These are phyloP conservation scores for Atlantisia rogersi DNA, from an alignment of 2,113 vertebrate species.

Conservation along the genomic window DNA sequence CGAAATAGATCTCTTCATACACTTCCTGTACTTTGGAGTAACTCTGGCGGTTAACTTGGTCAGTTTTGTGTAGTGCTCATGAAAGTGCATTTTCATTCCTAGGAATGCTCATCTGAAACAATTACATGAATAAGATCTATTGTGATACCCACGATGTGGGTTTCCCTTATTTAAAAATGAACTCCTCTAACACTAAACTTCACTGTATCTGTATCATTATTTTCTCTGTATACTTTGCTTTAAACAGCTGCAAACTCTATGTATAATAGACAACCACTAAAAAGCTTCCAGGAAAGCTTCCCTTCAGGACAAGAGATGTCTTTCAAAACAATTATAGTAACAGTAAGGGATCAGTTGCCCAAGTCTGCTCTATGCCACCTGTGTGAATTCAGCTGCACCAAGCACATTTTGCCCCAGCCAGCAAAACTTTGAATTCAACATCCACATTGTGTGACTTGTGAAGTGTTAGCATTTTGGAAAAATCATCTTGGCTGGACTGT, in stretches of 20 bases:
- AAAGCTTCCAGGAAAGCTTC: slow-evolving; percentile 62
- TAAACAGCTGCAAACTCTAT: slow-evolving; percentile 60
- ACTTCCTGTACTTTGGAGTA: neutral
- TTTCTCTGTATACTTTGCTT: slow-evolving; percentile 49
- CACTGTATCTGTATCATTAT: neutral
- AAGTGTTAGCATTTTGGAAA: neutral
- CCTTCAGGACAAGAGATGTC: slow-evolving; percentile 31
- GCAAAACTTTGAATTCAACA: neutral
- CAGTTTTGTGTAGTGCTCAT: neutral
- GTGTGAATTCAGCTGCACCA: neutral
- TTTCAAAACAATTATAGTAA: slow-evolving; percentile 56
- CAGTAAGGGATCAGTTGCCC: neutral
- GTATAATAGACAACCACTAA: slow-evolving; percentile 54
- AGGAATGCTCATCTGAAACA: slow-evolving; percentile 34
- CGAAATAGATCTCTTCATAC: neutral
- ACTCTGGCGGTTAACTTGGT: neutral
- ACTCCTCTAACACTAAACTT: neutral
- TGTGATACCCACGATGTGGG: neutral
- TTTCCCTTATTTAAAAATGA: slow-evolving; percentile 58
- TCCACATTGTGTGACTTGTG: neutral
- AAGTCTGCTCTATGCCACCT: neutral
- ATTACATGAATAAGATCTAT: slow-evolving; percentile 49
- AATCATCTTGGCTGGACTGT: neutral
- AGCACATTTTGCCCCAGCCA: neutral
- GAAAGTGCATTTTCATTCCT: neutral